Base-by-base conservation (phyloP, 2,113 vertebrate genomes). In the Takifugu flavidus region DNA sequence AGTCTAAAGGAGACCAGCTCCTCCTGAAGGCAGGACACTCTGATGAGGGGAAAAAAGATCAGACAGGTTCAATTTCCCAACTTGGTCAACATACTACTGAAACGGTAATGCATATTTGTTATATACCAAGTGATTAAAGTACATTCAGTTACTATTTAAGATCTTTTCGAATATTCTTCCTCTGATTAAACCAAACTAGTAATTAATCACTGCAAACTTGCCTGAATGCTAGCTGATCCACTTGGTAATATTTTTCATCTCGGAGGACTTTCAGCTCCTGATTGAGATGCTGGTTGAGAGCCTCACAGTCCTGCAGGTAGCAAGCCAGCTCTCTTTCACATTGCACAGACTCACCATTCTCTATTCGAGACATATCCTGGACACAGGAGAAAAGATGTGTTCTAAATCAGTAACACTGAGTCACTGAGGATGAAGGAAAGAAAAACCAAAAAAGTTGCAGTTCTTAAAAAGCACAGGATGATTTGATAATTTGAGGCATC, bases 211-310 rank as follows among this genome's bases (percentile, higher is more conserved):
- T 13, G 7, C 49, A 25, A 8, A 54, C 86, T 78, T 86, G 98
- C 97, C 95, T 96, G 90, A 96, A 95, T n/a, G 83, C 94, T 77
- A 99, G 89, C 85, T 98, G 95, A 76, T 98, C 97, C 74, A 98
- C 91, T 86, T 98, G 95, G 88, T 95, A 98, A 83, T 98, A 98
- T 12, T 92, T 95, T 79, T 98, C 94, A 6, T 96, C 93, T 56
- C 92, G 79, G 0, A 99, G 92, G 78, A 98, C 92, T 83, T 94
- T 91, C n/a, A 96, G 89, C 59, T 99, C 96, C 80, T 89, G 91
- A 79, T 95, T 92, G 0, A 98, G 90, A 53, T 98, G 95, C 58
- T 86, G 83, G 80, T 97, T 70, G 27, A 98, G 92, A 66, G 84
- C 84, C 77, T 99, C 96, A 0, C 94, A 95, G 83, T 99, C 96